Evolutionary conservation across 2,113 vertebrate species (phyloP), one percentile per base, ranked within the genome.

Genomic region (Proteles cristata): DNA sequence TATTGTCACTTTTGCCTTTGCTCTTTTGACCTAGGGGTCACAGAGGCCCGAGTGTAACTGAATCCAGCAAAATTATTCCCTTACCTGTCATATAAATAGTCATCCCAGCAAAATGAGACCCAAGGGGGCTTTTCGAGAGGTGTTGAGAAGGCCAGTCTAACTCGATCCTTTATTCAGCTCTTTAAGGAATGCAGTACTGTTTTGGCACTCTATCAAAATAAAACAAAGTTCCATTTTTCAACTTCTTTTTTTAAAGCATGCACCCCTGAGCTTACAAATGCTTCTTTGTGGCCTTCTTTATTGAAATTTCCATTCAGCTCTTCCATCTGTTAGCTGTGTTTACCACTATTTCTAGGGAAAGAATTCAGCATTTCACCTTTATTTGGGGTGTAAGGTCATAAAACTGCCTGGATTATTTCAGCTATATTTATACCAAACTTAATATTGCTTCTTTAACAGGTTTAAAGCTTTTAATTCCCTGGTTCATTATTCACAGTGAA

Each of bases 1-100:
- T 99, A 99, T 99, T 99, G 99, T 99, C 99, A 99, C 99, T 99
- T 99, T 99, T 99, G 99, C 98, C 55, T 99, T 99, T 99, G 99
- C 99, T 99, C 99, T 99, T 98, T 98, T 99, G 99, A 99, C 99
- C 99, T 58, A 48, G 97, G 96, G 99, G 99, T 99, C 99, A 99
- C 88, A 55, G 98, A 98, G 98, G 99, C 99, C 97, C 98, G 98
- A 98, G 98, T 99, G 99, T 99, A 99, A 99, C 99, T 98, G 98
- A 99, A 99, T 99, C 99, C 98, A 97, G 97, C 98, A 98, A 99
- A 99, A 99, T 98, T 98, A 99, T 99, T 99, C 99, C 99, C 99
- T 98, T 98, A 99, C 98, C 99, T 99, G 99, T 99, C 99, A 98
- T 99, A 99, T 99, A 99, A 99, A 98, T 98, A 99, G 99, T 99